Conservation (phyloP, 2,113 vertebrate species). For the Gopherus flavomarginatus region DNA sequence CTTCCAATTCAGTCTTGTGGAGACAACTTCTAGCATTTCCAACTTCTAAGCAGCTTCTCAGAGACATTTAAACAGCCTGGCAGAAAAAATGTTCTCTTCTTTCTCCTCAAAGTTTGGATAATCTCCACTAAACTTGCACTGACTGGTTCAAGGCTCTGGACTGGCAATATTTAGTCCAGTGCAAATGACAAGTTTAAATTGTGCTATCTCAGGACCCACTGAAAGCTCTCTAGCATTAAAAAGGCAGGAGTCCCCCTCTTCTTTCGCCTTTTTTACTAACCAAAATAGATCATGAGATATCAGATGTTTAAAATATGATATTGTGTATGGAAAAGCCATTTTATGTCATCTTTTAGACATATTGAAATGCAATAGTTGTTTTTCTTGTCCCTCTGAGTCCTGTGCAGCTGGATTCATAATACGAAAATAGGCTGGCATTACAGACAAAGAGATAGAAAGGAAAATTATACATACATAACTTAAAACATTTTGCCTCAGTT, state of each 20-base stretch:
- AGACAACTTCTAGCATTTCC: neutral
- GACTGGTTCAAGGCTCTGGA: neutral
- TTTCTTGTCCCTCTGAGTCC: neutral
- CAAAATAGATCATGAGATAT: no score
- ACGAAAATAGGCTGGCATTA: neutral
- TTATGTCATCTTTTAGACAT: neutral
- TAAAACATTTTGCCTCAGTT: no score
- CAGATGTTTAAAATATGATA: no score
- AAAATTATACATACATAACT: no score
- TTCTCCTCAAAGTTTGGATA: neutral
- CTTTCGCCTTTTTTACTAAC: no score
- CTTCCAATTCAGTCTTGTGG: neutral
- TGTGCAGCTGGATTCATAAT: neutral
- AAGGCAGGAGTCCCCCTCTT: neutral
- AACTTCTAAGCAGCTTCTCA: neutral
- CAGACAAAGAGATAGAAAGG: neutral
- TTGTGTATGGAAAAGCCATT: neutral
- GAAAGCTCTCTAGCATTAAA: neutral
- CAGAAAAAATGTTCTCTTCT: neutral
- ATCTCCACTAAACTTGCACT: neutral
- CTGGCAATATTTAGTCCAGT: neutral
- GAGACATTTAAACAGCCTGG: no score
- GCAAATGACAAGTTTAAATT: neutral
- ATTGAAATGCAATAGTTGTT: neutral
- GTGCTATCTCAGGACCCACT: rapidly evolving